Percentiles rank a stretch among this genome's conserved stretches.
phyloP scores from a whole-genome alignment of 2,888 invertebrate genomes.

The Nomada hirtipes region DNA sequence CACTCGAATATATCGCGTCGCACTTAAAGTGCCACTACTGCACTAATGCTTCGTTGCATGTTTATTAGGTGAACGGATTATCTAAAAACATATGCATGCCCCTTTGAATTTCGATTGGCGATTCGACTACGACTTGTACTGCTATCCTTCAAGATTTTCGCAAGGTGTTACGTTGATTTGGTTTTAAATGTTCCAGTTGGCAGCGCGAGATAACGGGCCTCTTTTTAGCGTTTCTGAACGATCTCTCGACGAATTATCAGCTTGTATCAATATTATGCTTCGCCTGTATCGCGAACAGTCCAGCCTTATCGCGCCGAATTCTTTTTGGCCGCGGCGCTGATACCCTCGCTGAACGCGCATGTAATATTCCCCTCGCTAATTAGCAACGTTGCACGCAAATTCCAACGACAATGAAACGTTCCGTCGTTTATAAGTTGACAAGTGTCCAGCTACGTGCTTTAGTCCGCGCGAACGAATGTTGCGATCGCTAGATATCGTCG shows the following conservation, averaged over 20 bases:
- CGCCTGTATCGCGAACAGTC: slow-evolving; percentile 57
- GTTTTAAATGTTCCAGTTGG: slow-evolving; percentile 6
- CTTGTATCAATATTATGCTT: slow-evolving; percentile 69
- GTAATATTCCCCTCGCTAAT: slow-evolving; percentile 38
- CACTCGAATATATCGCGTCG: too few relatives aligned
- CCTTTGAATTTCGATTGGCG: too few relatives aligned
- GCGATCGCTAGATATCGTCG: too few relatives aligned
- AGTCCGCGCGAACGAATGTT: too few relatives aligned
- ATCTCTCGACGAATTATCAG: slow-evolving; percentile 58
- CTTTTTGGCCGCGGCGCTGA: slow-evolving; percentile 39
- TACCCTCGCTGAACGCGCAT: slow-evolving; percentile 15
- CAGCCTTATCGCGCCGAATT: slow-evolving; percentile 61
- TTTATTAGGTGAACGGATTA: too few relatives aligned
- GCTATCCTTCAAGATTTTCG: too few relatives aligned
- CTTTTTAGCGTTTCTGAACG: slow-evolving; percentile 26
- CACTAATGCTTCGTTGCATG: too few relatives aligned
- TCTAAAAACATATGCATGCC: too few relatives aligned
- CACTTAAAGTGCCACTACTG: too few relatives aligned
- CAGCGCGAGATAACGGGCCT: slow-evolving; percentile 17
- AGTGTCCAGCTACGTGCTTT: too few relatives aligned
- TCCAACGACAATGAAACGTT: neutral
- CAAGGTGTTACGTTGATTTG: neutral
- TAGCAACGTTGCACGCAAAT: neutral
- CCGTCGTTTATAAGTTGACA: too few relatives aligned
- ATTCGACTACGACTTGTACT: too few relatives aligned